A percentile compares a stretch with the other conserved stretches of the same genome.
These are phyloP conservation scores for Natrix natrix DNA, from an alignment of 2,797 vertebrate genomes.

Conservation along the genomic window DNA sequence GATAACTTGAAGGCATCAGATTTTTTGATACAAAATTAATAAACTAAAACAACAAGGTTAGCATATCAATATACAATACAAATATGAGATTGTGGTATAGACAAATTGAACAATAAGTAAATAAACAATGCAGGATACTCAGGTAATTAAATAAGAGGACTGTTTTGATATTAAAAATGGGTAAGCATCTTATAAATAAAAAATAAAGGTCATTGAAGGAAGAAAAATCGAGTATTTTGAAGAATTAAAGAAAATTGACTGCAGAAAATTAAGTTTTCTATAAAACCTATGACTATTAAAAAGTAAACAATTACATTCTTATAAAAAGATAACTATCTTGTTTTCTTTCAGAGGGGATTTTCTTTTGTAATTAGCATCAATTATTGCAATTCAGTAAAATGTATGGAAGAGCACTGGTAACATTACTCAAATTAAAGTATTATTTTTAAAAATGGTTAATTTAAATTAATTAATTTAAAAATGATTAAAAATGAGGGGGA, in stretches of 20 bases:
- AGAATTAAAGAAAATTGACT: background rate
- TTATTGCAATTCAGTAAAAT: background rate
- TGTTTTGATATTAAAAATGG: background rate
- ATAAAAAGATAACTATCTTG: background rate
- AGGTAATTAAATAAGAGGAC: background rate
- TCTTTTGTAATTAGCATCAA: background rate
- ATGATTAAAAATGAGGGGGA: too few relatives aligned
- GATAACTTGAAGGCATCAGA: background rate
- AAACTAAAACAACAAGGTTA: background rate
- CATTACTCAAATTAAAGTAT: background rate
- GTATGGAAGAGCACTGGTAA: background rate
- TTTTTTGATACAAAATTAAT: background rate
- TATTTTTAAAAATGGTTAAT: background rate
- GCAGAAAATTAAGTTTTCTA: background rate
- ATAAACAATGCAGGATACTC: background rate
- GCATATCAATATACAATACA: background rate
- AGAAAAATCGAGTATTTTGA: too few relatives aligned
- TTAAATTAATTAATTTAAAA: too few relatives aligned
- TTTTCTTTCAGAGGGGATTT: background rate
- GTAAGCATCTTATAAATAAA: background rate
- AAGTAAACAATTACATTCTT: background rate
- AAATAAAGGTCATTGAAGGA: background rate
- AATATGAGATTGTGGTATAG: background rate
- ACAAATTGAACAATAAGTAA: background rate
- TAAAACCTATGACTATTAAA: background rate